phyloP scores from a whole-genome alignment of 2,888 invertebrate species.

The Stenolophus ochropezus region DNA sequence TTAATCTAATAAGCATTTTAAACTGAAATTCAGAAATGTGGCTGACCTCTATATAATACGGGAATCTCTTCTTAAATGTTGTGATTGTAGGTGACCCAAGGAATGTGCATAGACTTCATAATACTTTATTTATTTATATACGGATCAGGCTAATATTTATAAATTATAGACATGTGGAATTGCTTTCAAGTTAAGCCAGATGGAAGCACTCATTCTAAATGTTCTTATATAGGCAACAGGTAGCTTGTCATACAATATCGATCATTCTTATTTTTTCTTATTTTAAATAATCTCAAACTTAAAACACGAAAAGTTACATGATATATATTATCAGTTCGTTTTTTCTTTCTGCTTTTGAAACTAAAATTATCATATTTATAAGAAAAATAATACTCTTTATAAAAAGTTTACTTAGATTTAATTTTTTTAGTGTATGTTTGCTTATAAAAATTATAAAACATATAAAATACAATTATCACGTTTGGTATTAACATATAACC shows the following conservation, averaged over 20 bases:
- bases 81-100: neutral
- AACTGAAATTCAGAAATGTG: no score
- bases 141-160: slow-evolving; percentile 15
- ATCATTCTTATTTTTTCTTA: slow-evolving; percentile 60
- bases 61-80: neutral
- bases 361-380: no score
- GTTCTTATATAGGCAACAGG: slow-evolving; percentile 52
- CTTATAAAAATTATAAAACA: slow-evolving; percentile 81
- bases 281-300: slow-evolving; percentile 18
- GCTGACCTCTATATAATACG: neutral
- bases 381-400: no score
- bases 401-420: slow-evolving; percentile 3
- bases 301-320: neutral
- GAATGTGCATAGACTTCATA: neutral
- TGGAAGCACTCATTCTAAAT: slow-evolving; percentile 44
- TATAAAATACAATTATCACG: slow-evolving; percentile 78
- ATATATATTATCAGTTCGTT: neutral
- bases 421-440: slow-evolving; percentile 74
- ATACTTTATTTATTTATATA: slow-evolving; percentile 14
- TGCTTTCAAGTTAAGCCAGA: slow-evolving; percentile 3
- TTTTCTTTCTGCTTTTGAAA: no score
- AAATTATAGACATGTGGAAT: slow-evolving; percentile 17
- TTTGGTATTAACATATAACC: slow-evolving; percentile 76
- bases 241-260: slow-evolving; percentile 57
- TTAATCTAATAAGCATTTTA: neutral